Evolutionary conservation across 2,113 vertebrate genomes (phyloP).

Genomic region (Pitta sordida): DNA sequence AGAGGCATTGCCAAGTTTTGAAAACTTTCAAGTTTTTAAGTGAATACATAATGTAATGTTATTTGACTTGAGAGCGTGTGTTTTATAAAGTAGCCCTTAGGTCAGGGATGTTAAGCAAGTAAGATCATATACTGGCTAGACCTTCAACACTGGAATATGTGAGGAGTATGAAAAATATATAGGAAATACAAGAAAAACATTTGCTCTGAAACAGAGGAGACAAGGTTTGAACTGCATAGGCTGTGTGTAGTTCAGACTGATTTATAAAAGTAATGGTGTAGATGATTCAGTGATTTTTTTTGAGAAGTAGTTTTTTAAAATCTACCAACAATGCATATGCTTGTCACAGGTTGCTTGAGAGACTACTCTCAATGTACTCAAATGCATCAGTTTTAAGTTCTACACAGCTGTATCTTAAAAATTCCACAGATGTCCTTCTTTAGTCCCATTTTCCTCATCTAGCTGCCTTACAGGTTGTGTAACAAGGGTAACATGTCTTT

Average conservation of each 20-base stretch:
- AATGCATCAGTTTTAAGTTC: background rate
- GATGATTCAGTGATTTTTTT: background rate
- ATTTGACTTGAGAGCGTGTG: background rate
- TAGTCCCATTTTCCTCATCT: background rate
- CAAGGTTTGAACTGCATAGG: background rate
- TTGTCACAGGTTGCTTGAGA: background rate
- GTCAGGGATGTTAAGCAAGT: background rate
- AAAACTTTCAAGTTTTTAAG: background rate
- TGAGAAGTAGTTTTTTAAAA: too few species aligned
- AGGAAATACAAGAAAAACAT: background rate
- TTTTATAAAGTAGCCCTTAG: background rate
- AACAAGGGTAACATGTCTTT: background rate
- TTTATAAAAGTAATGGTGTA: background rate
- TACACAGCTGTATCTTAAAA: background rate
- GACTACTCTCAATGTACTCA: background rate
- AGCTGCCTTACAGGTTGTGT: background rate
- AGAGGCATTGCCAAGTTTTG: background rate
- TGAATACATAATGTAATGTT: background rate
- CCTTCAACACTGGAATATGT: background rate
- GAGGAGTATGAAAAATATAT: background rate
- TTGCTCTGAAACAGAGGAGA: background rate
- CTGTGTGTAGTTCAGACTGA: background rate
- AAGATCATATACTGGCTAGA: background rate
- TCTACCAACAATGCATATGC: background rate
- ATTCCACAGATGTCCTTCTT: background rate